Evolutionary conservation across 2,888 invertebrate species (phyloP).

Genomic region (Clostera curtula): DNA sequence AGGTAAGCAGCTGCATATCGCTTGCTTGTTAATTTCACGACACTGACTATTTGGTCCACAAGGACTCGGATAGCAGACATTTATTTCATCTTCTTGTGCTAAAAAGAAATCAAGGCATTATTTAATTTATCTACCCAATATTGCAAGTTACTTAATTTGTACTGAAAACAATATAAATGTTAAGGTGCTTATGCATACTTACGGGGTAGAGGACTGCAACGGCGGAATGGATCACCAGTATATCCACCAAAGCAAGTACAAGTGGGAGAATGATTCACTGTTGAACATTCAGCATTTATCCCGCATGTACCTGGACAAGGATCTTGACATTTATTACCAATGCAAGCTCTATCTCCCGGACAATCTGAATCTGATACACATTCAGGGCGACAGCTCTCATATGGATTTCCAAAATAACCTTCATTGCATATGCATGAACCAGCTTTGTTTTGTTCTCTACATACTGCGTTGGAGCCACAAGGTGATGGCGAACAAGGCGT

Average conservation of each 20-base stretch:
- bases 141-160: not conserved
- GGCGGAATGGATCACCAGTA: constrained; percentile 76
- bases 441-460: constrained; percentile 79
- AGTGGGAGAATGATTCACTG: constrained; percentile 81
- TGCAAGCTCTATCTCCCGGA: constrained; percentile 81
- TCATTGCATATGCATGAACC: constrained; percentile 82
- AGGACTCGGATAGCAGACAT: constrained; percentile 74
- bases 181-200: constrained; percentile 29
- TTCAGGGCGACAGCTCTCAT: constrained; percentile 85
- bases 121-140: not conserved
- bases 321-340: constrained; percentile 82
- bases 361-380: constrained; percentile 84
- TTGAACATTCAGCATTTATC: constrained; percentile 81
- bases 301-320: constrained; percentile 87
- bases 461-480: constrained; percentile 82
- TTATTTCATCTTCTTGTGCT: constrained; percentile 59
- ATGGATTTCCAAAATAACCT: constrained; percentile 84
- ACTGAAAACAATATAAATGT: constrained; percentile 2
- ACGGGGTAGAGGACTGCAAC: constrained; percentile 60
- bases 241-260: constrained; percentile 79
- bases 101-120: constrained; percentile 16
- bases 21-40: constrained; percentile 72
- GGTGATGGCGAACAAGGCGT: constrained; percentile 81
- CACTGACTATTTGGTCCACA: constrained; percentile 79
- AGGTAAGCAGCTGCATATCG: constrained; percentile 81